A percentile compares a stretch with the other conserved stretches of the same genome.
Conservation (phyloP, 2,797 vertebrate genomes). For the Falco naumanni region DNA sequence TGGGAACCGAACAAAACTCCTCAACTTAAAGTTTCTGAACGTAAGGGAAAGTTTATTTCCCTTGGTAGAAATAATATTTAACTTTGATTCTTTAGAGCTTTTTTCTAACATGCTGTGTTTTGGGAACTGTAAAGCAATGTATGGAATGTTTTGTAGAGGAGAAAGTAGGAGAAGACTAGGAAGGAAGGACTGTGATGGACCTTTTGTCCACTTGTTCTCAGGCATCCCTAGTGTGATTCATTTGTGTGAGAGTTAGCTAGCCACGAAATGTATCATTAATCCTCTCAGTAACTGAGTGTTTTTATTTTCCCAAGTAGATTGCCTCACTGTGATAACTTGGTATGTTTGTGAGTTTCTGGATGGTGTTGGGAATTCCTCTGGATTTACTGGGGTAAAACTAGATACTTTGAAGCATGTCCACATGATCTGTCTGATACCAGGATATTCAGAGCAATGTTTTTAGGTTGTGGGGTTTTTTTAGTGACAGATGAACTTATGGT, state of each 20-base stretch:
- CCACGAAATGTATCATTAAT: not conserved
- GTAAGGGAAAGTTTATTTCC: not conserved
- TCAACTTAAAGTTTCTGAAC: not conserved
- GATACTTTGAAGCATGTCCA: not conserved
- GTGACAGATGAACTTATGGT: not conserved
- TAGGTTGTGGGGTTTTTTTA: not conserved
- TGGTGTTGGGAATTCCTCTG: not conserved
- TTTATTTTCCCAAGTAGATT: not conserved
- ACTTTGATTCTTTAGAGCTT: not conserved
- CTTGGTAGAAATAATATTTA: not conserved
- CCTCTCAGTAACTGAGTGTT: not conserved
- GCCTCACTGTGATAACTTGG: not conserved
- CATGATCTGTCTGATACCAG: not conserved
- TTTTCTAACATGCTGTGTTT: not conserved
- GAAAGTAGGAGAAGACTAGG: not conserved
- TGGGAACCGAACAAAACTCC: not conserved
- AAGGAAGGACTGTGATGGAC: not conserved
- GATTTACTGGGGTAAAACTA: constrained; percentile 6
- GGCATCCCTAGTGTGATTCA: not conserved
- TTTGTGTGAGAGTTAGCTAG: not conserved
- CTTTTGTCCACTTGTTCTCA: not conserved
- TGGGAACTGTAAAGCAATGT: not conserved
- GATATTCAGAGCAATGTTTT: not conserved
- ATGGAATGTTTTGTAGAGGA: not conserved
- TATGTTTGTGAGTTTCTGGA: constrained; percentile 6